Base-by-base conservation (phyloP, 2,113 vertebrate genomes). In the Aramus guarauna region DNA sequence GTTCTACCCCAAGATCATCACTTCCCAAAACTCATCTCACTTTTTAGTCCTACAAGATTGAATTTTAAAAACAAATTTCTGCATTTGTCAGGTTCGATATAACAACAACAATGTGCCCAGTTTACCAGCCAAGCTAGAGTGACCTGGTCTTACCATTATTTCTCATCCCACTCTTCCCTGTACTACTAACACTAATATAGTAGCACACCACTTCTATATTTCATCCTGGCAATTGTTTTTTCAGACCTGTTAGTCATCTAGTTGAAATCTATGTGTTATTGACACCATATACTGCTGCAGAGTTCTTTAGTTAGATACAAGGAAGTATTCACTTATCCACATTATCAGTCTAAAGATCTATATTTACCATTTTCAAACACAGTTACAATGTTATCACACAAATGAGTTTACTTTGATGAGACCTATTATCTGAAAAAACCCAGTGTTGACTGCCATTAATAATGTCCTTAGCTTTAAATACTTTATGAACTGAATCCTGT, bases 31-130 rank as follows among this genome's bases (percentile, higher is more conserved):
- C 24, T 74, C 34, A 78, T 15, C 7, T 30, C 11, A 50, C 5
- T 19, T 60, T 75, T 45, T 55, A 55, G 6, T 67, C 20, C 36
- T 83, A 16, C n/a, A 43, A 60, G 30, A 27, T 24, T 37, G 30
- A 64, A 48, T 76, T 85, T 88, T 20, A 15, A 80, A 91, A 82
- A 16, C 14, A 86, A 39, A 47, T 6, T 34, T 72, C 58, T 27
- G 5, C 29, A 11, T 21, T 79, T 74, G 15, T 52, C 17, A 43
- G 43, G 43, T 43, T 43, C 43, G 15, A 16, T 43, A 43, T 41
- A 75, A n/a, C 8, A 59, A 21, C 4, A 18, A 41, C 39, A 41
- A 14, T 0, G 2, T 34, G 6, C 14, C 5, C 24, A 11, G 16
- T 34, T 85, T 64, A 37, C 9, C 13, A 37, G 27, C 11, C 32